Evolutionary conservation across 2,888 invertebrate species (phyloP).

Genomic region (Acanthopleura granulata): DNA sequence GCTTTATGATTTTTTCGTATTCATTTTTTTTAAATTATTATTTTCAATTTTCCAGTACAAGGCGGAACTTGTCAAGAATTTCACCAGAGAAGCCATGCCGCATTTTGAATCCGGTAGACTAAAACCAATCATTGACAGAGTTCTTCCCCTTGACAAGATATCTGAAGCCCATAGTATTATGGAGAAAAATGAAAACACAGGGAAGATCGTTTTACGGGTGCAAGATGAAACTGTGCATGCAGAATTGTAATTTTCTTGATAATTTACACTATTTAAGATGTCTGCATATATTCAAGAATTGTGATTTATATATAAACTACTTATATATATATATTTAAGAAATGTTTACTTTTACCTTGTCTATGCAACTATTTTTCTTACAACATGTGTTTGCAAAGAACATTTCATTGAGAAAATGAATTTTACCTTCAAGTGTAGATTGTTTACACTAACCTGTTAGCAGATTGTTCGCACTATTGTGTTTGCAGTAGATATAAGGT

Average conservation of each 20-base stretch:
- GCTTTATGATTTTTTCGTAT: background rate
- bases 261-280: no score
- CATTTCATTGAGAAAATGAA: no score
- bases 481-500: no score
- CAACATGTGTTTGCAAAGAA: no score
- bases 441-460: no score
- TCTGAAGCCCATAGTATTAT: conserved; percentile 62
- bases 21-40: background rate
- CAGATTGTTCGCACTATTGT: no score
- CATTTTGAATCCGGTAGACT: conserved; percentile 55
- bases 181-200: conserved; percentile 65
- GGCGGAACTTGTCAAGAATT: conserved; percentile 53
- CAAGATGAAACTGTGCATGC: conserved; percentile 30
- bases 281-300: no score
- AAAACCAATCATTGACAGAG: conserved; percentile 57
- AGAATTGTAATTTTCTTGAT: background rate
- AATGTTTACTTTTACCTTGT: no score
- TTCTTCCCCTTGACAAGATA: conserved; percentile 56
- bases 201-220: conserved; percentile 64
- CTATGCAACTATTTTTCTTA: no score
- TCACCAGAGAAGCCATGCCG: conserved; percentile 49
- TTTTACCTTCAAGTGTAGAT: no score
- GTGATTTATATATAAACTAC: no score
- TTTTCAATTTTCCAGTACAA: conserved; percentile 61
- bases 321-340: no score